A percentile compares a stretch with the other conserved stretches of the same genome.
phyloP scores from a whole-genome alignment of 2,113 vertebrate species.

The Neotoma lepida region DNA sequence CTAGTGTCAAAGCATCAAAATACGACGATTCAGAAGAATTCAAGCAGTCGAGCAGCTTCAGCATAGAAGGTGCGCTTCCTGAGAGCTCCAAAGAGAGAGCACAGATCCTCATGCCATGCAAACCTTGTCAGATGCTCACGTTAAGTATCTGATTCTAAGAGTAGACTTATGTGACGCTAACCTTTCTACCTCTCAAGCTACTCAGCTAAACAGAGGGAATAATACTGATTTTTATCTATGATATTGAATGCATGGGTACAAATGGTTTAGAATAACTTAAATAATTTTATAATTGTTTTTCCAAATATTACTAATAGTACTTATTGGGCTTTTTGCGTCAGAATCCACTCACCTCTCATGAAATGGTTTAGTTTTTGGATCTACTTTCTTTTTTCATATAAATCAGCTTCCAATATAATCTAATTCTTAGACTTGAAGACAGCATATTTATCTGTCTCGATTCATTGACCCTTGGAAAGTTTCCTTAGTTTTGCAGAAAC shows the following conservation, averaged over 20 bases:
- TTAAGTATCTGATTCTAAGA: not conserved
- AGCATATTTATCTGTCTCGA: not conserved
- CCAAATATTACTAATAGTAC: not conserved
- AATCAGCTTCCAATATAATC: not conserved
- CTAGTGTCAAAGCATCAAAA: conserved; percentile 87
- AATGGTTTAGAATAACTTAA: conserved; percentile 15
- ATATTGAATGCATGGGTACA: not conserved
- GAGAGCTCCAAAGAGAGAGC: not conserved
- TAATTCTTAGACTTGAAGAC: conserved; percentile 10
- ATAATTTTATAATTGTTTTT: not conserved
- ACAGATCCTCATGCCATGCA: not conserved
- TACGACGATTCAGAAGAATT: conserved; percentile 93
- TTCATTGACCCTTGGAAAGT: conserved; percentile 27
- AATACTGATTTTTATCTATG: not conserved
- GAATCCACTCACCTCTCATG: not conserved
- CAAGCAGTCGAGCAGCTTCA: conserved; percentile 94
- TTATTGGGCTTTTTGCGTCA: not conserved
- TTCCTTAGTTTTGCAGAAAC: not conserved
- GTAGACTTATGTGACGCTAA: not conserved
- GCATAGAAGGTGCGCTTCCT: conserved; percentile 91
- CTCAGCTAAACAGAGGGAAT: not conserved
- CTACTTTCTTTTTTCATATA: not conserved
- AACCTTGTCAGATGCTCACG: not conserved
- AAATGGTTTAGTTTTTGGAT: not conserved
- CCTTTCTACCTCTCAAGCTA: not conserved